Conservation (phyloP, 2,797 vertebrate genomes). For the Otolemur crassicaudatus region DNA sequence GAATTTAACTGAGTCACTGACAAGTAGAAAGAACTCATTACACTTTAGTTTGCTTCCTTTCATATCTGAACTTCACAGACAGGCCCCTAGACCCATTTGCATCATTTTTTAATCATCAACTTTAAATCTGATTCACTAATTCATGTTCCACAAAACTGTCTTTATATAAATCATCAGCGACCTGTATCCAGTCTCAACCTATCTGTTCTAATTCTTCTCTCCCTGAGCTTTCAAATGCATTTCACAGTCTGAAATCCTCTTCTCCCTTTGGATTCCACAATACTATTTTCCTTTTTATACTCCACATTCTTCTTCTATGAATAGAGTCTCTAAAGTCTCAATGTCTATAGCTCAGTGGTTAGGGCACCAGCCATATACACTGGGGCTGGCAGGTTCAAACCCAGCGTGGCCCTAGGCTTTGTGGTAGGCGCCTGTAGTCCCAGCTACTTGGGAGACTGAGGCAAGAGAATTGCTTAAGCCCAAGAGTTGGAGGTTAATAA, state of each 20-base stretch:
- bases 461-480: too few species aligned
- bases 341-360: too few species aligned
- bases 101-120: background rate
- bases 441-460: too few species aligned
- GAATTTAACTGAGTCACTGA: background rate
- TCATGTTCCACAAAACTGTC: background rate
- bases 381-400: too few species aligned
- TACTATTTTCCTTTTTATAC: background rate
- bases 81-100: background rate
- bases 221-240: background rate
- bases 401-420: too few species aligned
- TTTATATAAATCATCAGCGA: conserved; percentile 10
- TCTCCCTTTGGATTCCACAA: background rate
- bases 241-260: background rate
- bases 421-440: too few species aligned
- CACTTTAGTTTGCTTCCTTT: background rate
- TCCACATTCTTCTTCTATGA: background rate
- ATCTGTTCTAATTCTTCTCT: conserved; percentile 26
- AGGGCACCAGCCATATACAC: too few species aligned
- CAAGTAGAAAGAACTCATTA: background rate
- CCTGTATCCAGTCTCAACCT: background rate
- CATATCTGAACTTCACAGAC: background rate
- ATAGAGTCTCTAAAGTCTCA: background rate
- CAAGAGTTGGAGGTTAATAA: too few species aligned
- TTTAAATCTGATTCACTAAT: conserved; percentile 8